Evolutionary conservation across 2,797 vertebrate genomes (phyloP).

Genomic region (Atherinosoma microstoma): DNA sequence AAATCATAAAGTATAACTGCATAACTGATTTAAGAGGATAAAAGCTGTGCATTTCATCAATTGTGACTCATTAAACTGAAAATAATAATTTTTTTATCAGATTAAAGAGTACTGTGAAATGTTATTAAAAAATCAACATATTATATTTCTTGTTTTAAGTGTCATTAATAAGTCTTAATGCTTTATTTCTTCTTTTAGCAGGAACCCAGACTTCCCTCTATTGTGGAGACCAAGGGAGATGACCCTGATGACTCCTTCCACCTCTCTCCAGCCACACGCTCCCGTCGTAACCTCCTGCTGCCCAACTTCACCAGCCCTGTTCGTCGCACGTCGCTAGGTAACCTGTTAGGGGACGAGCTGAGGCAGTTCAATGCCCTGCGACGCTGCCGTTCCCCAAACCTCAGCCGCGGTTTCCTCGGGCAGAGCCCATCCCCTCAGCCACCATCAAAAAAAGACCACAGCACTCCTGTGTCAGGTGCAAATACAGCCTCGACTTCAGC

Average conservation of each 20-base stretch:
- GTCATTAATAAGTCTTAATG: not conserved
- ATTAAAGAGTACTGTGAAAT: not conserved
- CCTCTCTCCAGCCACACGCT: conserved; percentile 77
- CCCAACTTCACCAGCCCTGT: conserved; percentile 88
- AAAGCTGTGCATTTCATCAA: too few relatives aligned
- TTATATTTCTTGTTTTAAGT: too few relatives aligned
- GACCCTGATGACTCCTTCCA: conserved; percentile 83
- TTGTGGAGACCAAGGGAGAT: conserved; percentile 84
- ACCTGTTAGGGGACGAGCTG: conserved; percentile 91
- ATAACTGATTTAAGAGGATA: too few relatives aligned
- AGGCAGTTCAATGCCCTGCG: conserved; percentile 89
- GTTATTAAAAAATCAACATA: too few relatives aligned
- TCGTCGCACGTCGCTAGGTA: conserved; percentile 88
- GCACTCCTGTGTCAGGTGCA: not conserved
- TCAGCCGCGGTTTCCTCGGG: conserved; percentile 73
- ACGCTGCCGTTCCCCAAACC: conserved; percentile 86
- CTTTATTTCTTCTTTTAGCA: conserved; percentile 30
- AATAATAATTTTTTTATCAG: too few relatives aligned
- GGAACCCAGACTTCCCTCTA: conserved; percentile 85
- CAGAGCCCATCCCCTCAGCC: conserved; percentile 82
- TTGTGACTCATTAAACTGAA: too few relatives aligned
- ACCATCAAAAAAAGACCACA: conserved; percentile 68
- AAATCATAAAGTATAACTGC: too few relatives aligned
- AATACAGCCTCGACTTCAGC: conserved; percentile 29
- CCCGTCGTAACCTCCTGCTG: conserved; percentile 87